Evolutionary conservation across 92 coral and sea anemone genomes (phyloP).

Genomic region (Hydrozoanthus gracilis): DNA sequence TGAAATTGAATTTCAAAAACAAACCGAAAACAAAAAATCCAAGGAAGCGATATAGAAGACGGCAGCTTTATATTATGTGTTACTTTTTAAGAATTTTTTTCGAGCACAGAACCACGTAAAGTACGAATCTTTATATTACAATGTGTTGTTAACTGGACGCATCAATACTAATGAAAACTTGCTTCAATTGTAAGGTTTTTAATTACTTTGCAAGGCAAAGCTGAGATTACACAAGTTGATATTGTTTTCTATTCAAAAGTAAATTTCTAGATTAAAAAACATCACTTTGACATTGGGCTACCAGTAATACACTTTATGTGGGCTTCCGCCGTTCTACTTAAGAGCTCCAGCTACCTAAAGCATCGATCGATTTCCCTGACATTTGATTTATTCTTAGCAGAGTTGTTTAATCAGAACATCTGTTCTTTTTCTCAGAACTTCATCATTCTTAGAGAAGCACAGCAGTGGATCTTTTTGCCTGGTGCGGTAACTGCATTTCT

Average conservation of each 20-base stretch:
- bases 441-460: neutral
- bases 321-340: neutral
- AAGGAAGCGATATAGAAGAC: neutral
- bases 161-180: neutral
- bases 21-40: neutral
- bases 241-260: constrained; percentile 13
- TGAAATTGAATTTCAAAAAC: neutral
- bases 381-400: neutral
- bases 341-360: neutral
- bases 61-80: no score
- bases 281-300: neutral
- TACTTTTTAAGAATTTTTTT: no score
- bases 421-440: constrained; percentile 29
- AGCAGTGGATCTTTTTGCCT: neutral
- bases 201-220: constrained; percentile 29
- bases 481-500: no score
- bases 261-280: neutral
- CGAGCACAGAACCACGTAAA: neutral
- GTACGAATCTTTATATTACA: neutral
- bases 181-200: neutral
- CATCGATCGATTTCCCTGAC: neutral
- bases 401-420: constrained; percentile 4
- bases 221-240: neutral
- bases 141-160: neutral
- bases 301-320: neutral